Conservation (phyloP, 2,888 invertebrate species). For the Empis stercorea region DNA sequence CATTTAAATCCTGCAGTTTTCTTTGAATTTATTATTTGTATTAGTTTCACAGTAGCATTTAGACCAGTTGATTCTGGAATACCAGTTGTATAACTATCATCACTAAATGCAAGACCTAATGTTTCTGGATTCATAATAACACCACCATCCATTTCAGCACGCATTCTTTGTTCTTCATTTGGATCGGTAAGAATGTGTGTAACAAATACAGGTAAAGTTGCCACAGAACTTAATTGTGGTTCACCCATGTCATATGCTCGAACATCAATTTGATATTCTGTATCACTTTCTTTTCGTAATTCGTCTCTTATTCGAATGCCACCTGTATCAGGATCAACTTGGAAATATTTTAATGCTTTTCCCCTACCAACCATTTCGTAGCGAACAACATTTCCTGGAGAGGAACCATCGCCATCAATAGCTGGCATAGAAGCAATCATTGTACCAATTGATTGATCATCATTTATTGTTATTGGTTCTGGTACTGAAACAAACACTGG, state of each 20-base stretch:
- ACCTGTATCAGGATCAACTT: constrained; percentile 74
- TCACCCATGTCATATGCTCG: constrained; percentile 78
- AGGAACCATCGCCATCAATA: constrained; percentile 69
- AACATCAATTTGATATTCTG: constrained; percentile 79
- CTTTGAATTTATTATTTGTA: constrained; percentile 35
- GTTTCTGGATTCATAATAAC: constrained; percentile 29
- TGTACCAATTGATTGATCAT: constrained; percentile 69
- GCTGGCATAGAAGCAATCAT: constrained; percentile 67
- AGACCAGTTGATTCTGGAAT: constrained; percentile 51
- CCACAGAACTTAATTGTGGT: constrained; percentile 68
- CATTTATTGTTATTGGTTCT: constrained; percentile 70
- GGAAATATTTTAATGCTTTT: constrained; percentile 73
- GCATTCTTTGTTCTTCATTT: constrained; percentile 37
- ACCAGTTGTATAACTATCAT: constrained; percentile 71
- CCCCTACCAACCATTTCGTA: constrained; percentile 75
- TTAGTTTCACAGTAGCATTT: constrained; percentile 32
- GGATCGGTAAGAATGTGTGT: constrained; percentile 64
- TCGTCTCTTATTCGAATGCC: constrained; percentile 70
- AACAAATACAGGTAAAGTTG: constrained; percentile 69
- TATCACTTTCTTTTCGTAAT: constrained; percentile 70
- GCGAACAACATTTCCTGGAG: constrained; percentile 66
- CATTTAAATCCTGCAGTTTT: constrained; percentile 52
- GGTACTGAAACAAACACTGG: constrained; percentile 76
- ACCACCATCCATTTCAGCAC: constrained; percentile 24
- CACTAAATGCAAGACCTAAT: constrained; percentile 69